Evolutionary conservation across 2,888 invertebrate genomes (phyloP).

Genomic region (Cryptus armator): DNA sequence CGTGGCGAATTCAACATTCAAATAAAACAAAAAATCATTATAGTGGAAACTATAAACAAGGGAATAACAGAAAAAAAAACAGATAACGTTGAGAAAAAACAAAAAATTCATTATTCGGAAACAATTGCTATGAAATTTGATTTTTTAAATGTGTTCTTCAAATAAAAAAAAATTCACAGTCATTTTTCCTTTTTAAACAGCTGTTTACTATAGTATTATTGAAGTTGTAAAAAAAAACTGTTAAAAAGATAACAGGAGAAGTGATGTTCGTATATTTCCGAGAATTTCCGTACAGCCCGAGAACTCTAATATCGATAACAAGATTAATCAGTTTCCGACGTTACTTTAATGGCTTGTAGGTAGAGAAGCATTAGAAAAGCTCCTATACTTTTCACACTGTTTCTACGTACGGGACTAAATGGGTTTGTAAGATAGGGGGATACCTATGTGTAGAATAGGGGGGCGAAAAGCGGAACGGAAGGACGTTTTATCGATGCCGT

Average conservation of each 20-base stretch:
- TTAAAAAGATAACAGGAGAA: neutral
- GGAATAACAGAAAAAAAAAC: too few relatives aligned
- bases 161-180: too few relatives aligned
- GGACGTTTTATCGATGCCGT: slow-evolving; percentile 33
- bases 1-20: too few relatives aligned
- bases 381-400: slow-evolving; percentile 6
- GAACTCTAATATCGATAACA: neutral
- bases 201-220: too few relatives aligned
- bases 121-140: too few relatives aligned
- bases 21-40: too few relatives aligned
- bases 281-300: neutral
- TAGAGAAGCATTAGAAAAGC: neutral
- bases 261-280: neutral
- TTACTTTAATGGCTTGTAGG: neutral
- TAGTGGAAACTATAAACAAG: too few relatives aligned
- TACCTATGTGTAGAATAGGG: neutral
- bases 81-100: too few relatives aligned
- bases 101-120: too few relatives aligned
- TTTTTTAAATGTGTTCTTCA: too few relatives aligned
- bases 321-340: slow-evolving; percentile 6
- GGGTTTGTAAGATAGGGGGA: slow-evolving; percentile 11
- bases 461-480: neutral
- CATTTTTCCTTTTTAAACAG: too few relatives aligned
- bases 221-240: neutral
- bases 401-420: neutral